Evolutionary conservation across 2,113 vertebrate genomes (phyloP), one percentile per base, ranked within the genome.

Genomic region (Hydropotes inermis): DNA sequence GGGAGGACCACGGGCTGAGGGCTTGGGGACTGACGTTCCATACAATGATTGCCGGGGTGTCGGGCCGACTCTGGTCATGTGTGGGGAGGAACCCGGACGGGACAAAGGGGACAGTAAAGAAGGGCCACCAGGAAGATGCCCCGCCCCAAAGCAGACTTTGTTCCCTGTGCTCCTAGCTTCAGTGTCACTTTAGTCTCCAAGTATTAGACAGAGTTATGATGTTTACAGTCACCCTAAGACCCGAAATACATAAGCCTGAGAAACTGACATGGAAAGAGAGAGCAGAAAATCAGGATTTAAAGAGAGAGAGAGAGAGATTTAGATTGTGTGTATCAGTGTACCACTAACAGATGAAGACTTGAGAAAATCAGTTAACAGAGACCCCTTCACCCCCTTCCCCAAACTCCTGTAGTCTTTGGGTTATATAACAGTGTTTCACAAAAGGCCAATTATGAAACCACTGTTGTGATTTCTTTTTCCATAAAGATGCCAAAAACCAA

Each of bases 381-480:
- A 45, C 12, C 33, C 39, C 10, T 81, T 50, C 45, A n/a, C 10
- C 43, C n/a, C 7, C 50, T 39, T 84, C 79, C 74, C 12, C 79
- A 58, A 52, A 54, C 8, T 76, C 23, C 52, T 43, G 30, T 0
- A 74, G 57, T n/a, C 94, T 94, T 45, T 25, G 39, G 55, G 74
- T 64, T 61, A 74, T 16, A 60, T 2, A 55, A 33, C 27, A 25
- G 13, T 39, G 30, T 70, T 55, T 92, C 94, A 45, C 10, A 94
- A 84, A 94, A 91, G 54, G 50, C 47, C 70, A 78, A 43, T n/a
- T 36, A 91, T 30, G 84, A 93, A 84, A 87, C 30, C 39, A 89
- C 28, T 58, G 50, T 17, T 50, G 12, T 14, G 21, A 61, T 52
- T 61, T 43, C 60, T 70, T 30, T 43, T 9, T 7, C 58, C 91